phyloP scores from a whole-genome alignment of 2,888 invertebrate species.

The Athripsodes cinereus region DNA sequence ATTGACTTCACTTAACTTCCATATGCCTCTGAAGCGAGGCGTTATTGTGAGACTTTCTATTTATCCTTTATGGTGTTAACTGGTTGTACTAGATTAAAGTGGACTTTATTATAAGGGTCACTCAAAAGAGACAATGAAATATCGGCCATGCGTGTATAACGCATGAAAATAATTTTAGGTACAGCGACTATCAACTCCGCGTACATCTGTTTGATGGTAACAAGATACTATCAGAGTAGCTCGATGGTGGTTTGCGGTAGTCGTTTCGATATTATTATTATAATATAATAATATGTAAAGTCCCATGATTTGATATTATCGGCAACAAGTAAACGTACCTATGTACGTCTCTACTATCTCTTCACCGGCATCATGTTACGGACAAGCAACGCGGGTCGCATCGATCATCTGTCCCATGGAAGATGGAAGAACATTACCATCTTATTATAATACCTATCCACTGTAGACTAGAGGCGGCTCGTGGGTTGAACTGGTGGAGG shows the following conservation, averaged over 20 bases:
- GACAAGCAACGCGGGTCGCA: neutral
- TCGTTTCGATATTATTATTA: neutral
- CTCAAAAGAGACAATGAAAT: too few species aligned
- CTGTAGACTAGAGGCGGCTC: too few species aligned
- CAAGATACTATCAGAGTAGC: neutral
- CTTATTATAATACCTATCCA: conserved; percentile 3
- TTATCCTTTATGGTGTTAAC: too few species aligned
- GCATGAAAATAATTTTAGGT: too few species aligned
- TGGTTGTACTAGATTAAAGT: too few species aligned
- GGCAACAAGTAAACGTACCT: neutral
- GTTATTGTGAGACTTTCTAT: too few species aligned
- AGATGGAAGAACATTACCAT: conserved; percentile 20
- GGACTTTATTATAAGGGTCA: too few species aligned
- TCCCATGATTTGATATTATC: neutral
- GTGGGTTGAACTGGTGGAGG: too few species aligned
- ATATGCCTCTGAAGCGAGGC: too few species aligned
- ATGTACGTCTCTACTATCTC: neutral
- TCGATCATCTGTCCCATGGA: conserved; percentile 1
- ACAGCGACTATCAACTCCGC: too few species aligned
- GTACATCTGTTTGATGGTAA: neutral
- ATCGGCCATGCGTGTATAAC: too few species aligned
- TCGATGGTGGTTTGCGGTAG: conserved; percentile 1
- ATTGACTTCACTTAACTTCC: too few species aligned
- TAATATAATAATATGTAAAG: neutral
- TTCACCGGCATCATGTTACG: conserved; percentile 1